Percentiles rank a stretch among this genome's conserved stretches.
These are phyloP conservation scores for Lasaia peninsularis DNA, from an alignment of 1,140 invertebrate species.

Conservation along the genomic window DNA sequence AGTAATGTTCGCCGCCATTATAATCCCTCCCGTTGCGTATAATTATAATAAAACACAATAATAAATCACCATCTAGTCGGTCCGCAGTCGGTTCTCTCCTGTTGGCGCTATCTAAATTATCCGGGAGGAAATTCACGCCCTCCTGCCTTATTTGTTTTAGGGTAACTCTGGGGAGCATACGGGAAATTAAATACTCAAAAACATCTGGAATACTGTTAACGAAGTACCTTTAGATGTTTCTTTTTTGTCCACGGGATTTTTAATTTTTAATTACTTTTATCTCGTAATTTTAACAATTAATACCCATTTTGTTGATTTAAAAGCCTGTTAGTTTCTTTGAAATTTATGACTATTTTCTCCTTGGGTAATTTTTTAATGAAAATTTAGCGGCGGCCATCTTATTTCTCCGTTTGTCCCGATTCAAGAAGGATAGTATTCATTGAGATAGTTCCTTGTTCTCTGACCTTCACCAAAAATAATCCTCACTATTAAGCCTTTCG, in stretches of 20 bases:
- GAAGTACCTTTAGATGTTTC: neutral
- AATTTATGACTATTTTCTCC: no score
- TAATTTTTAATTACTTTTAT: neutral
- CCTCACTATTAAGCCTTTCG: no score
- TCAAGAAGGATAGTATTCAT: no score
- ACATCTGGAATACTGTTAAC: neutral
- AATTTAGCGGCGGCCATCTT: no score
- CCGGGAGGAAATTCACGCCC: conserved; percentile 53
- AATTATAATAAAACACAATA: conserved; percentile 70
- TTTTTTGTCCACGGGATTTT: neutral
- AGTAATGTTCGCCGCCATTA: conserved; percentile 30
- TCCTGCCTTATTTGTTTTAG: conserved; percentile 59
- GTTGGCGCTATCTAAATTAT: conserved; percentile 61
- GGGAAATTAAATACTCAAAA: conserved; percentile 52
- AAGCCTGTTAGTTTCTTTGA: neutral
- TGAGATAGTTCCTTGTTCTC: no score
- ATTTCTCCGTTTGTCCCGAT: no score
- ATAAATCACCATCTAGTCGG: conserved; percentile 65
- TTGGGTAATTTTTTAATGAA: no score
- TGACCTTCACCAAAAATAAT: no score
- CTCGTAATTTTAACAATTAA: neutral
- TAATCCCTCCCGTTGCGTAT: conserved; percentile 46
- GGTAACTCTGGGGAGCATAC: conserved; percentile 40
- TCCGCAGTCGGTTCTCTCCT: conserved; percentile 27
- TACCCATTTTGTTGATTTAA: no score